Evolutionary conservation across 35 echinoderm and acorn worm genomes (phyloP).

Genomic region (Patiria miniata): DNA sequence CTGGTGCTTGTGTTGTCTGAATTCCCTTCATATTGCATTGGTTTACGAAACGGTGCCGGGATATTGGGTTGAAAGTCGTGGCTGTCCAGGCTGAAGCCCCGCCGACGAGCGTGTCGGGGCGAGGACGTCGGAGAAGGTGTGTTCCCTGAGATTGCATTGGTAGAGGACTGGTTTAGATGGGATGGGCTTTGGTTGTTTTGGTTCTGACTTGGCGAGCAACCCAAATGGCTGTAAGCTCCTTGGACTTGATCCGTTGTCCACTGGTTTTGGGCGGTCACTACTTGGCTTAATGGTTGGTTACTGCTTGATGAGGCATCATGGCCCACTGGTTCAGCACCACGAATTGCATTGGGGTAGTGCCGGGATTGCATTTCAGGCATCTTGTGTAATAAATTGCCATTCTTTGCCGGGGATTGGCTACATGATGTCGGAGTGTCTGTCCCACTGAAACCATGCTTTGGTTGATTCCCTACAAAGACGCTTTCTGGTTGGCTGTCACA

Average conservation of each 20-base stretch:
- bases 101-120: slow-evolving; percentile 30
- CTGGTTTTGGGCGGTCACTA: background rate
- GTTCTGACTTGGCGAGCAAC: too few species aligned
- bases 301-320: background rate
- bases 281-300: background rate
- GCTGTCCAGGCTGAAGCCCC: slow-evolving; percentile 40
- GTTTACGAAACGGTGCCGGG: slow-evolving; percentile 45
- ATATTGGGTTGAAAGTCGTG: slow-evolving; percentile 59
- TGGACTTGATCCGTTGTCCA: slow-evolving; percentile 5
- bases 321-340: background rate
- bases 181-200: too few species aligned
- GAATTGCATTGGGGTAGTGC: background rate
- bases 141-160: background rate
- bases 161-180: background rate
- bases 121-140: slow-evolving; percentile 54
- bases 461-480: slow-evolving; percentile 22
- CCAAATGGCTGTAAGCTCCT: background rate
- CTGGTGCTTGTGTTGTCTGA: slow-evolving; percentile 12
- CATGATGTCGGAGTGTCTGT: background rate
- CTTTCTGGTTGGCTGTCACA: background rate
- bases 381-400: background rate
- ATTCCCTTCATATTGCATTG: slow-evolving; percentile 15
- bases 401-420: background rate
- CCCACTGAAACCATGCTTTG: slow-evolving; percentile 13
- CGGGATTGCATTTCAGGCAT: slow-evolving; percentile 19